Conservation (phyloP, 2,888 invertebrate genomes). For the Dasysyrphus tricinctus region DNA sequence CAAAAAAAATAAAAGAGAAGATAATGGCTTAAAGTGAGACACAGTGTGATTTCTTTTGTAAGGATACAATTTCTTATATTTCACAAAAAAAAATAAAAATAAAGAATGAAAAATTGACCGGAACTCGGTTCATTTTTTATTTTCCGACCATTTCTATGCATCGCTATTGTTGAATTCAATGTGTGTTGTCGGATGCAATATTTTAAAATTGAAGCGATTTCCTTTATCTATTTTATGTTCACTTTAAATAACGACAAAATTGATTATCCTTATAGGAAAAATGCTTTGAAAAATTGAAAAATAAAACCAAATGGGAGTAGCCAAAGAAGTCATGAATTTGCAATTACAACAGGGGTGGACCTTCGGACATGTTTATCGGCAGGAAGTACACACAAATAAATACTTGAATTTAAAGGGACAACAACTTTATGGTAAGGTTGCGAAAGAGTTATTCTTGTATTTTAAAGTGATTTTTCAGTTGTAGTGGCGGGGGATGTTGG, state of each 20-base stretch:
- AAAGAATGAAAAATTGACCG: slow-evolving; percentile 74
- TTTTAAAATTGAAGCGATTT: slow-evolving; percentile 73
- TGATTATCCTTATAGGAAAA: slow-evolving; percentile 56
- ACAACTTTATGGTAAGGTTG: not conserved
- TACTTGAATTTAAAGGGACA: slow-evolving; percentile 29
- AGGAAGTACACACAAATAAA: slow-evolving; percentile 66
- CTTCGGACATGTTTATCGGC: slow-evolving; percentile 67
- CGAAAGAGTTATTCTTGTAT: not conserved
- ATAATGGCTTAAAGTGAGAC: slow-evolving; percentile 29
- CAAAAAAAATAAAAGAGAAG: slow-evolving; percentile 13
- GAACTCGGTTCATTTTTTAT: slow-evolving; percentile 73
- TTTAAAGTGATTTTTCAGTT: too few relatives aligned
- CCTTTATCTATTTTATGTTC: slow-evolving; percentile 64
- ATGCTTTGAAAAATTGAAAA: not conserved
- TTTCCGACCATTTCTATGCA: slow-evolving; percentile 48
- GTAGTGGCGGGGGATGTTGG: too few relatives aligned
- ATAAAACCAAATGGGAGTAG: slow-evolving; percentile 53
- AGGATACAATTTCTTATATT: not conserved
- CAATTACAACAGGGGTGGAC: slow-evolving; percentile 53
- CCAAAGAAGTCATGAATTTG: slow-evolving; percentile 62
- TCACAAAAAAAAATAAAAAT: slow-evolving; percentile 13
- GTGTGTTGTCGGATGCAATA: slow-evolving; percentile 74
- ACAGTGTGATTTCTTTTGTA: slow-evolving; percentile 24
- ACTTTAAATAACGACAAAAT: slow-evolving; percentile 67
- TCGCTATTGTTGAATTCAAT: slow-evolving; percentile 62